Conservation (phyloP, 2,113 vertebrate genomes). For the Malurus melanocephalus region DNA sequence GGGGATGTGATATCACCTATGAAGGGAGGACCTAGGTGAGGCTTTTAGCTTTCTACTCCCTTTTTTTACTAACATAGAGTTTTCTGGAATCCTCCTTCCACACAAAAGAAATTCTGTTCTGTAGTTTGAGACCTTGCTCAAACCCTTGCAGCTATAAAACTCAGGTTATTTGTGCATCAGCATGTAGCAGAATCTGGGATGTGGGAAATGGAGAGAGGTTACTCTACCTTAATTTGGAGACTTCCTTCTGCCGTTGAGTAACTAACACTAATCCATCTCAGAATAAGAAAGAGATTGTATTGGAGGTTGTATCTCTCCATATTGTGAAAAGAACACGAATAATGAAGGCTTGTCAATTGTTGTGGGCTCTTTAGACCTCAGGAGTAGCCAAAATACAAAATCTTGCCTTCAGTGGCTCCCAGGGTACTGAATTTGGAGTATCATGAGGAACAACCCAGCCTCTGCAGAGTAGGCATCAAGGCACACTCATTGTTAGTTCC, state of each 20-base stretch:
- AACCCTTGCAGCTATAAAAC: neutral
- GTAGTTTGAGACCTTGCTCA: neutral
- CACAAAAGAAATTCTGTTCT: neutral
- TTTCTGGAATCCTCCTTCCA: neutral
- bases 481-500: neutral
- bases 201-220: neutral
- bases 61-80: neutral
- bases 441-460: neutral
- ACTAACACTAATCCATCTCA: neutral
- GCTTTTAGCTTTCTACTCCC: neutral
- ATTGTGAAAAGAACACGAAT: neutral
- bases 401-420: neutral
- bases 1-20: fast-evolving
- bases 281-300: neutral
- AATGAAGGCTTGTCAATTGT: neutral
- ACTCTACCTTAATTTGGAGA: neutral
- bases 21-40: neutral
- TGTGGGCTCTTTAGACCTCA: neutral
- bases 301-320: neutral
- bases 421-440: neutral
- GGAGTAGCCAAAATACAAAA: neutral
- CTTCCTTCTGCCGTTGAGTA: neutral
- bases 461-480: neutral
- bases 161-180: neutral
- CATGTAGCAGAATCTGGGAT: neutral